phyloP scores from a whole-genome alignment of 2,888 invertebrate genomes.

The Pemphredon lugubris region DNA sequence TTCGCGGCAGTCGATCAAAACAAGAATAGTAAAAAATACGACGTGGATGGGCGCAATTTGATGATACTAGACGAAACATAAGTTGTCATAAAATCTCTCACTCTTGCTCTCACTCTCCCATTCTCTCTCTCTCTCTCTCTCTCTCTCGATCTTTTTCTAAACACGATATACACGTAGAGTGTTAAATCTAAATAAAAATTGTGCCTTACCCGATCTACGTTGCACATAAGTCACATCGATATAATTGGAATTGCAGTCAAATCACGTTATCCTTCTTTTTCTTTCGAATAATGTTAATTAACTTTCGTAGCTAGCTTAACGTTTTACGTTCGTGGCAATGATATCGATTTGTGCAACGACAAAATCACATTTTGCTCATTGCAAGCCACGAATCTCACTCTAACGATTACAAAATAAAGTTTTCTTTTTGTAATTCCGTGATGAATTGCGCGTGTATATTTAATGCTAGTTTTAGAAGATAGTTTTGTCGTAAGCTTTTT shows the following conservation, averaged over 20 bases:
- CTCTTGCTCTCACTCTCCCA: too few relatives aligned
- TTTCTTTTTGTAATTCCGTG: slow-evolving; percentile 17
- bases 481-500: slow-evolving; percentile 40
- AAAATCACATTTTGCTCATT: slow-evolving; percentile 40
- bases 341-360: not conserved
- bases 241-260: slow-evolving; percentile 71
- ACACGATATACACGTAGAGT: slow-evolving; percentile 38
- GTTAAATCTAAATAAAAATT: slow-evolving; percentile 33
- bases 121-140: too few relatives aligned
- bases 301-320: not conserved
- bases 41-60: slow-evolving; percentile 37
- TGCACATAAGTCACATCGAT: slow-evolving; percentile 47
- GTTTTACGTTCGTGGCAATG: slow-evolving; percentile 1
- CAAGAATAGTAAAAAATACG: slow-evolving; percentile 61
- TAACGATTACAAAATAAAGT: slow-evolving; percentile 11
- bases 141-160: not conserved
- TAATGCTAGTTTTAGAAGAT: slow-evolving; percentile 63
- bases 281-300: not conserved
- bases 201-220: slow-evolving; percentile 52
- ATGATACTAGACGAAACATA: slow-evolving; percentile 32
- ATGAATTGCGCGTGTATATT: slow-evolving; percentile 46
- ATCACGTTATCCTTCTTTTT: slow-evolving; percentile 60
- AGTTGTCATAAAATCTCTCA: slow-evolving; percentile 35
- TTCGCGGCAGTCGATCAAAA: slow-evolving; percentile 58
- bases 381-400: not conserved